Percentiles rank a stretch among this genome's conserved stretches.
phyloP scores from a whole-genome alignment of 2,797 vertebrate species.

The Furcifer pardalis region DNA sequence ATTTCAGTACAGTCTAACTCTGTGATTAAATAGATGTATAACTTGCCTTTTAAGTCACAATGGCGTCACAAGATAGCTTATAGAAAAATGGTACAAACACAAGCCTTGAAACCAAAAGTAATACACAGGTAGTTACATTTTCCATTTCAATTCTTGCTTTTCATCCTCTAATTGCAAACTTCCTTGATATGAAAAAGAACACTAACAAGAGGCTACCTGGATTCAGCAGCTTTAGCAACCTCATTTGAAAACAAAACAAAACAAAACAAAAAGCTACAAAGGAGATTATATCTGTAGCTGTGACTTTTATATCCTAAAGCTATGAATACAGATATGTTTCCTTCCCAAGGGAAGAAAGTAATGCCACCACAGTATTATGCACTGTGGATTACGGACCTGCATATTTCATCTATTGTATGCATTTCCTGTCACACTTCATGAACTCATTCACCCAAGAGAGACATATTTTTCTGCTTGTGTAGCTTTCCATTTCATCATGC shows the following conservation, averaged over 20 bases:
- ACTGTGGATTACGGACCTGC: neutral
- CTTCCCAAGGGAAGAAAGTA: neutral
- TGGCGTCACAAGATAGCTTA: neutral
- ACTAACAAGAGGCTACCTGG: neutral
- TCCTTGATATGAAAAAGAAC: neutral
- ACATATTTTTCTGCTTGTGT: neutral
- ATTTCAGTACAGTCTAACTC: neutral
- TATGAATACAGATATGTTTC: neutral
- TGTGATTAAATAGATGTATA: neutral
- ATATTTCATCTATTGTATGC: neutral
- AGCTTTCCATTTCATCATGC: neutral
- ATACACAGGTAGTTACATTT: neutral
- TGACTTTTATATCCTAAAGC: neutral
- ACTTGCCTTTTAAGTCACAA: neutral
- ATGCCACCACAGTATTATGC: rapidly evolving
- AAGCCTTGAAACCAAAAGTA: neutral
- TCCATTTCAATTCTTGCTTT: neutral
- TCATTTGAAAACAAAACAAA: neutral
- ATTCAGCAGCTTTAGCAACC: neutral
- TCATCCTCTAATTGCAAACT: neutral
- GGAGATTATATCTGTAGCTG: neutral
- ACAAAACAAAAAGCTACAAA: neutral
- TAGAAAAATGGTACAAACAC: neutral
- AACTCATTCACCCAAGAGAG: neutral
- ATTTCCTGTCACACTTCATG: rapidly evolving